These are phyloP conservation scores for Apomyelois bistriatella DNA, from an alignment of 2,888 invertebrate species.

Conservation along the genomic window DNA sequence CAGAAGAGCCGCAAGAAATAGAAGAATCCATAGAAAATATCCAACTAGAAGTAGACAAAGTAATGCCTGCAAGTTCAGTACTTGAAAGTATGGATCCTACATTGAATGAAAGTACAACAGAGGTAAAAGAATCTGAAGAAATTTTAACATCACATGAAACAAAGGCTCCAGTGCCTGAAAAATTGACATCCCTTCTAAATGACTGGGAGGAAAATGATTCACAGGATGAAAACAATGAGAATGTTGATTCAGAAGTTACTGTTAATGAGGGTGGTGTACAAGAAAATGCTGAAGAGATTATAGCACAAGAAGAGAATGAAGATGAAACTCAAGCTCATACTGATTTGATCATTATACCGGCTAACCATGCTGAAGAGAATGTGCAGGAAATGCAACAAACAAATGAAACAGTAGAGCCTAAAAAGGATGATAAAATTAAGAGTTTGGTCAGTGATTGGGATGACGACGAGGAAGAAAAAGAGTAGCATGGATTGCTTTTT, in stretches of 20 bases:
- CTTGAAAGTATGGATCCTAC: constrained; percentile 31
- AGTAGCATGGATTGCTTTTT: constrained; percentile 9
- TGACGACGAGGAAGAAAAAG: constrained; percentile 61
- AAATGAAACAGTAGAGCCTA: constrained; percentile 21
- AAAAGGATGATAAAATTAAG: constrained; percentile 60
- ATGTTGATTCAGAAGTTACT: constrained; percentile 8
- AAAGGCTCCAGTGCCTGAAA: constrained; percentile 36
- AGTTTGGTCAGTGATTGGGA: constrained; percentile 76
- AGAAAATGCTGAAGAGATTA: constrained; percentile 15
- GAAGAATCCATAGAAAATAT: constrained; percentile 75
- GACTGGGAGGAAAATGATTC: constrained; percentile 77
- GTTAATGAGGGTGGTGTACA: constrained; percentile 14
- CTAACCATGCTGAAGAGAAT: background rate
- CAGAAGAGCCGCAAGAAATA: constrained; percentile 33
- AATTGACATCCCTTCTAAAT: constrained; percentile 65
- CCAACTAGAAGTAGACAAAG: constrained; percentile 65
- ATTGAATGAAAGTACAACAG: constrained; percentile 27
- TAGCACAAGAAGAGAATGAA: constrained; percentile 16
- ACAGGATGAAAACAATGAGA: constrained; percentile 45
- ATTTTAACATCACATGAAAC: constrained; percentile 21
- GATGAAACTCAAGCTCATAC: background rate
- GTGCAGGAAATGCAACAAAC: constrained; percentile 1
- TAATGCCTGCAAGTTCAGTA: constrained; percentile 20
- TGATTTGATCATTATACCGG: background rate
- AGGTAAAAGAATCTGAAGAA: constrained; percentile 19